Evolutionary conservation across 2,888 invertebrate species (phyloP).

Genomic region (Scaeva pyrastri): DNA sequence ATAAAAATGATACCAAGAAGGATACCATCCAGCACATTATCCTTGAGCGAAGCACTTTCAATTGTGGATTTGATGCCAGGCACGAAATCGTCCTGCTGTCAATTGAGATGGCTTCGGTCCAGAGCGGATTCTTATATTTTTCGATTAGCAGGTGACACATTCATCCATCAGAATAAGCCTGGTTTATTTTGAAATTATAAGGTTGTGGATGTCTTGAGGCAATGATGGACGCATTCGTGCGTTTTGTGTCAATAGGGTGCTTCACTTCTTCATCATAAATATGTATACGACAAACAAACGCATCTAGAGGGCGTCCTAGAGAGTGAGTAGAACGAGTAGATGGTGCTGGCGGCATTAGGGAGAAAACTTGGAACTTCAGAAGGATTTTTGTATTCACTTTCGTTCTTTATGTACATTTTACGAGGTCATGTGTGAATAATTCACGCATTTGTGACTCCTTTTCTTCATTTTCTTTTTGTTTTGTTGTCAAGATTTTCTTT

Average conservation of each 20-base stretch:
- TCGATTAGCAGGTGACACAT: slow-evolving; percentile 41
- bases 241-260: slow-evolving; percentile 47
- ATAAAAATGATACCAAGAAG: slow-evolving; percentile 57
- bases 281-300: slow-evolving; percentile 39
- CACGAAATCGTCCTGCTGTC: slow-evolving; percentile 29
- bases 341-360: no score
- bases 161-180: background rate
- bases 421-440: slow-evolving; percentile 74
- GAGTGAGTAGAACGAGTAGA: background rate
- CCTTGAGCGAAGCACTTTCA: slow-evolving; percentile 61
- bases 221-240: slow-evolving; percentile 46
- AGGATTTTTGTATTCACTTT: slow-evolving; percentile 28
- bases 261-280: background rate
- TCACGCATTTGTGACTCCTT: slow-evolving; percentile 61
- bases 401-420: slow-evolving; percentile 44
- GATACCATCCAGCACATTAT: slow-evolving; percentile 34
- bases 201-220: background rate
- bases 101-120: slow-evolving; percentile 18
- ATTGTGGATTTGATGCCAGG: slow-evolving; percentile 27
- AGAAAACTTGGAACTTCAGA: background rate
- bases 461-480: background rate
- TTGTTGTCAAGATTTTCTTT: slow-evolving; percentile 28
- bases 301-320: background rate
- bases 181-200: background rate
- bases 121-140: slow-evolving; percentile 32